Evolutionary conservation across 2,113 vertebrate species (phyloP).

Genomic region (Syngnathus floridae): DNA sequence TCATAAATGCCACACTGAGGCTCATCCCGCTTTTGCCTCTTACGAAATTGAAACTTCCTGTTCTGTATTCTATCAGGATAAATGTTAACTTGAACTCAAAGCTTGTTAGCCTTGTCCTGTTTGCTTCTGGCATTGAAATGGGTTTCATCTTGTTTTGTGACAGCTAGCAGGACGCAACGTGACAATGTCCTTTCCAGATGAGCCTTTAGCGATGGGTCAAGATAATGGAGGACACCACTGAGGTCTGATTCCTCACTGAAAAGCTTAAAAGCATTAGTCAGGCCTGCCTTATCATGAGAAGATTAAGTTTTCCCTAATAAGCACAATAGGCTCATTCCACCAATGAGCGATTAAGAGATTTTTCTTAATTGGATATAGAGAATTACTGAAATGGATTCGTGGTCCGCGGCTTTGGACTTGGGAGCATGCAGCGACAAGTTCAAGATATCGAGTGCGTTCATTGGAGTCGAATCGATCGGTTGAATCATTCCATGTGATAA

Average conservation of each 20-base stretch:
- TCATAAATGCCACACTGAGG: neutral
- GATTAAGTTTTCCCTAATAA: conserved; percentile 35
- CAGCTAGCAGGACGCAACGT: conserved; percentile 14
- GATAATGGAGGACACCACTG: conserved; percentile 22
- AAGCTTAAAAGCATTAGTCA: conserved; percentile 1
- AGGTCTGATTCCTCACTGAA: neutral
- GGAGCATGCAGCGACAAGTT: conserved; percentile 7
- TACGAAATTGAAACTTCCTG: neutral
- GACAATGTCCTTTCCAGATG: conserved; percentile 30
- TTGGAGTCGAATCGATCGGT: neutral
- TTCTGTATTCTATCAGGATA: neutral
- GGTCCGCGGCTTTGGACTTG: conserved; percentile 8
- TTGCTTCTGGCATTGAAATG: conserved; percentile 16
- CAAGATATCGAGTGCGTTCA: conserved; percentile 15
- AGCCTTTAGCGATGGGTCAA: conserved; percentile 22
- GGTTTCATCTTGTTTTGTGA: conserved; percentile 21
- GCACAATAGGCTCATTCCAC: conserved; percentile 30
- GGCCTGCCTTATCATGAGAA: conserved; percentile 2
- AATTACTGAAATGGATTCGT: conserved; percentile 33
- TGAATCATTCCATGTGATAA: neutral
- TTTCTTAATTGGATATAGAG: conserved; percentile 45
- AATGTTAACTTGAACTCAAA: neutral
- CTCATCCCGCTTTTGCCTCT: neutral
- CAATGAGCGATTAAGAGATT: conserved; percentile 34
- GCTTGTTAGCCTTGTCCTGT: neutral